These are phyloP conservation scores for Halyomorpha halys DNA, from an alignment of 1,140 invertebrate species.

Conservation along the genomic window DNA sequence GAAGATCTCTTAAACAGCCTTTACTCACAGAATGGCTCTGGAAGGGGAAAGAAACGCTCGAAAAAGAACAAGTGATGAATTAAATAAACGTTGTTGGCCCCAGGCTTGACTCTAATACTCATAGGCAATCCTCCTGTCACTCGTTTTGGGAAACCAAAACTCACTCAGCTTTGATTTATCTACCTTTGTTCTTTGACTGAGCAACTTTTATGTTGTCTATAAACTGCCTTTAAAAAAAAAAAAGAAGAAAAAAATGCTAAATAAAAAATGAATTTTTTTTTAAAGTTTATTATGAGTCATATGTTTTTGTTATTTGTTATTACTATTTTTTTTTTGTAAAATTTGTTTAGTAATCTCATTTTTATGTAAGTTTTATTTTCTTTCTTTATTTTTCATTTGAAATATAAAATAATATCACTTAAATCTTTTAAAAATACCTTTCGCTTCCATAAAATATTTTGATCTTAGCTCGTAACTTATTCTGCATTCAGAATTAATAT, in stretches of 20 bases:
- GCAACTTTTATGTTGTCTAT: slow-evolving; percentile 6
- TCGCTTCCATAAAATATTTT: no score
- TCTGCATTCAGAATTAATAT: no score
- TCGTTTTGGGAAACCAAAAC: background rate
- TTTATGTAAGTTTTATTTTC: slow-evolving; percentile 8
- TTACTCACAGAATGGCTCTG: slow-evolving; percentile 37
- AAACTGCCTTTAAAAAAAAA: background rate
- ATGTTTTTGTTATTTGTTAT: slow-evolving; percentile 6
- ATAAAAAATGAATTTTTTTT: background rate
- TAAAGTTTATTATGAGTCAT: slow-evolving; percentile 1
- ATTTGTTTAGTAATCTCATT: slow-evolving; percentile 16
- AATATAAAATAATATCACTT: background rate
- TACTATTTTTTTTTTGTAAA: slow-evolving; percentile 6
- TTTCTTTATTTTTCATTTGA: slow-evolving; percentile 7
- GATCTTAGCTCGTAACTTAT: no score
- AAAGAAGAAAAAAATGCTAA: no score
- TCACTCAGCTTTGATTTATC: background rate
- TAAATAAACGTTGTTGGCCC: background rate
- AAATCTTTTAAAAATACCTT: no score
- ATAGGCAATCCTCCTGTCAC: background rate
- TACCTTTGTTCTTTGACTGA: background rate
- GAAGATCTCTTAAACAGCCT: slow-evolving; percentile 53
- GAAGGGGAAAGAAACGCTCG: slow-evolving; percentile 22
- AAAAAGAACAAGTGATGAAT: slow-evolving; percentile 23
- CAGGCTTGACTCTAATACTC: slow-evolving; percentile 6